Evolutionary conservation across 92 coral and sea anemone genomes (phyloP).

Genomic region (Virgularia gustaviana): DNA sequence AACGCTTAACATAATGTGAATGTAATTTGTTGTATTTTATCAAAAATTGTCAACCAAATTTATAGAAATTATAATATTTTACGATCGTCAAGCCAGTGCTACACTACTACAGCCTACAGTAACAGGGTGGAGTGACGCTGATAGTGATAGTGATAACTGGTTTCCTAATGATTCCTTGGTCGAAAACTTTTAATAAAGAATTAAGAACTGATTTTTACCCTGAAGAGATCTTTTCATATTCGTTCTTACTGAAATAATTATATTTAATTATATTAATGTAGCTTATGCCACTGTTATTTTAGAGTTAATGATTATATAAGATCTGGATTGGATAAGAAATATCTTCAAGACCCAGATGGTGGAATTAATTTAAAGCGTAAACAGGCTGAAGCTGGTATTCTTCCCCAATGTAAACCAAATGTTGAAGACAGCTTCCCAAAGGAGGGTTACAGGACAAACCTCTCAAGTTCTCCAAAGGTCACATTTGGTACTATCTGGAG

Average conservation of each 20-base stretch:
- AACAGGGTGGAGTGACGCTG: too few species aligned
- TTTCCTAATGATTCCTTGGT: too few species aligned
- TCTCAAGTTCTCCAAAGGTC: neutral
- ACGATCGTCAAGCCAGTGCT: too few species aligned
- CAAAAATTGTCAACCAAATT: too few species aligned
- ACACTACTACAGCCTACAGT: too few species aligned
- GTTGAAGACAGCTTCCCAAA: neutral
- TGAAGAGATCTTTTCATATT: neutral
- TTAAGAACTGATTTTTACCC: neutral
- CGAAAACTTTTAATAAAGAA: too few species aligned
- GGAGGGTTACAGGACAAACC: neutral
- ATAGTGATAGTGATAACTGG: too few species aligned
- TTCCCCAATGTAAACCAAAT: neutral
- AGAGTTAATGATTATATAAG: neutral
- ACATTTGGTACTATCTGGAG: too few species aligned
- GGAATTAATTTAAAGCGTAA: constrained; percentile 20
- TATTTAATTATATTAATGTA: neutral
- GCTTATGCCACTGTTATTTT: constrained; percentile 1
- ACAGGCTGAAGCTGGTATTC: constrained; percentile 17
- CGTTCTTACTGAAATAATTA: neutral
- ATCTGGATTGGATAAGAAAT: constrained; percentile 13
- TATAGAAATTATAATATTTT: too few species aligned
- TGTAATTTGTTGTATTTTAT: too few species aligned
- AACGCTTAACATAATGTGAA: too few species aligned
- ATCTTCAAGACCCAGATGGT: constrained; percentile 15